phyloP scores from a whole-genome alignment of 2,888 invertebrate genomes.

The Orthosia gothica region DNA sequence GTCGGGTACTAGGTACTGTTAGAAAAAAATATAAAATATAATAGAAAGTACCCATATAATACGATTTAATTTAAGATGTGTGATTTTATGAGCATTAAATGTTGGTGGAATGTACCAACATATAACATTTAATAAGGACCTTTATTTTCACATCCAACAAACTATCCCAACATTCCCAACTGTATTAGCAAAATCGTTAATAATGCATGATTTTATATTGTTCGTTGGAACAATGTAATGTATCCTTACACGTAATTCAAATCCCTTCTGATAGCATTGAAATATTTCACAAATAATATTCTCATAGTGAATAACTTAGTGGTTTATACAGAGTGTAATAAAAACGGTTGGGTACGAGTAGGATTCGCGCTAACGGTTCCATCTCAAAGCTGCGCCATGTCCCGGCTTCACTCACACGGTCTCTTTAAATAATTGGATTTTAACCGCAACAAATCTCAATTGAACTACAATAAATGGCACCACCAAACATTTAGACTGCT shows the following conservation, averaged over 20 bases:
- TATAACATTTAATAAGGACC: not conserved
- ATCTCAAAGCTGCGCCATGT: not conserved
- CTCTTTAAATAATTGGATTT: not conserved
- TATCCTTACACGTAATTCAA: slow-evolving; percentile 11
- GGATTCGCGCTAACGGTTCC: not conserved
- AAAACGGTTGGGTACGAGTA: not conserved
- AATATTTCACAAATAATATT: slow-evolving; percentile 32
- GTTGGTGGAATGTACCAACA: slow-evolving; percentile 5
- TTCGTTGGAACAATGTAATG: slow-evolving; percentile 31
- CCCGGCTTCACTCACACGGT: not conserved
- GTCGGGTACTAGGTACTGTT: not conserved
- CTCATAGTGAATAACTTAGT: slow-evolving; percentile 13
- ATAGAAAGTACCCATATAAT: not conserved
- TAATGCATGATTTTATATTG: slow-evolving; percentile 44
- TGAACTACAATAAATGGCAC: not conserved
- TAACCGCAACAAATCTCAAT: not conserved
- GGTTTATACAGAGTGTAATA: not conserved
- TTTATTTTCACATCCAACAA: slow-evolving; percentile 29
- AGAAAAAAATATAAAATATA: too few species aligned
- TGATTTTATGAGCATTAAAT: not conserved
- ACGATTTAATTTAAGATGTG: not conserved
- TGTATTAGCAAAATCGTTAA: slow-evolving; percentile 26
- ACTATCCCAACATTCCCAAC: not conserved
- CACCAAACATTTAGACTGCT: not conserved
- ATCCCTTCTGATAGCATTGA: slow-evolving; percentile 29